Conservation (phyloP, 2,888 invertebrate species). For the Nebria salina region DNA sequence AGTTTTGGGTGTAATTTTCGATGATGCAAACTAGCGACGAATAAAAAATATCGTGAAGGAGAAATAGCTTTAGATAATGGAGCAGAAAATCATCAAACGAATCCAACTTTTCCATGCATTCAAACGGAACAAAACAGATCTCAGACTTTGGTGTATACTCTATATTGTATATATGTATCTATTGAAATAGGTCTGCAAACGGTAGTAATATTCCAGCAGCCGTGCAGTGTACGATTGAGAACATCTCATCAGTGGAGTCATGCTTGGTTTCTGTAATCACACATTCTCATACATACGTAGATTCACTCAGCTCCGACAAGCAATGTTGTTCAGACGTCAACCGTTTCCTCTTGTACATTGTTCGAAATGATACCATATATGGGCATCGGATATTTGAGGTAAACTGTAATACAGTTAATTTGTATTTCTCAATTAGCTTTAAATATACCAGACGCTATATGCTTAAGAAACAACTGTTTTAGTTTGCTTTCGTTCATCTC, state of each 20-base stretch:
- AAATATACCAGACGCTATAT: too few species aligned
- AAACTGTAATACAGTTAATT: too few species aligned
- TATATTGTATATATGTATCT: neutral
- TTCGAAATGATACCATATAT: too few species aligned
- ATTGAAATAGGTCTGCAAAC: neutral
- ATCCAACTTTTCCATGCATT: neutral
- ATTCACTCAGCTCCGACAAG: too few species aligned
- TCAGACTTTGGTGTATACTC: neutral
- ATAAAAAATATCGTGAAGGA: neutral
- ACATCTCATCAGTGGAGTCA: constrained; percentile 14
- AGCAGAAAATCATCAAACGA: constrained; percentile 13
- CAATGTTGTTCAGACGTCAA: too few species aligned
- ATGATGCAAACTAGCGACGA: neutral
- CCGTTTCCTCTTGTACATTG: too few species aligned
- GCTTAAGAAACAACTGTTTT: too few species aligned
- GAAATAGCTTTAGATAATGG: constrained; percentile 10
- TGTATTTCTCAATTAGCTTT: too few species aligned
- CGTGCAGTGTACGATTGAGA: constrained; percentile 5
- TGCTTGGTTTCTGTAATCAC: constrained; percentile 24
- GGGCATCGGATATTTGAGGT: too few species aligned
- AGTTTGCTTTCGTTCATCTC: too few species aligned
- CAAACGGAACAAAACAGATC: constrained; percentile 7
- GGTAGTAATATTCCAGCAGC: neutral
- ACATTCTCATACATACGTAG: neutral
- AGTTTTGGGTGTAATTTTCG: too few species aligned